Evolutionary conservation across 2,113 vertebrate species (phyloP).

Genomic region (Himantopus leucocephalus): DNA sequence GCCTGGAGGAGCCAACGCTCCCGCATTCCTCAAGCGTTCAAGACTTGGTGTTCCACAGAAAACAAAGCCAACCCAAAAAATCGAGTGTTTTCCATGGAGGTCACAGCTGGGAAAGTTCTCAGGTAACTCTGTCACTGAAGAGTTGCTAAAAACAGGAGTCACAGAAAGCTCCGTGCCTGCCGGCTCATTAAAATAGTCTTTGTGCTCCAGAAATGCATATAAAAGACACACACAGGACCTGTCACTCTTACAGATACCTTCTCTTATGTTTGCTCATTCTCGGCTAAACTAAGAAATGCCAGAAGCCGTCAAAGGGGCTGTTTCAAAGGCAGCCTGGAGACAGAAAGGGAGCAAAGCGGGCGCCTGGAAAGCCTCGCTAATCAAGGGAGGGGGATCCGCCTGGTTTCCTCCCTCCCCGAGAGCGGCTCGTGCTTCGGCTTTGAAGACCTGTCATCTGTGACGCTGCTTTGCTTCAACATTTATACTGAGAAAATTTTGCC

Average conservation of each 20-base stretch:
- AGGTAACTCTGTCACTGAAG: background rate
- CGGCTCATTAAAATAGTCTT: background rate
- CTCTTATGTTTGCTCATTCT: background rate
- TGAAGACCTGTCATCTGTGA: slow-evolving; percentile 23
- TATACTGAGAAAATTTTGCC: background rate
- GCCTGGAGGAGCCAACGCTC: background rate
- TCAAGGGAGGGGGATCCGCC: background rate
- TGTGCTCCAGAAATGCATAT: background rate
- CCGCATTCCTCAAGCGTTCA: rapidly evolving
- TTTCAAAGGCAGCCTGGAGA: slow-evolving; percentile 44
- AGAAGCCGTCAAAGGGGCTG: slow-evolving; percentile 24
- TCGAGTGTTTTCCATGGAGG: rapidly evolving
- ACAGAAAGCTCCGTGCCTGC: background rate
- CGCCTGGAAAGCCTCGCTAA: background rate
- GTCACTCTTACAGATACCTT: background rate
- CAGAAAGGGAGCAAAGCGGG: slow-evolving; percentile 33
- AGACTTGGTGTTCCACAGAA: rapidly evolving
- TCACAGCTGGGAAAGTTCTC: background rate
- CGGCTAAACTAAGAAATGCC: background rate
- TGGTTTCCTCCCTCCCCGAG: background rate
- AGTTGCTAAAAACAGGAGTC: background rate
- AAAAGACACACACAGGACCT: background rate
- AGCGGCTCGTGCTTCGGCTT: background rate
- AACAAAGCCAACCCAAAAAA: background rate
- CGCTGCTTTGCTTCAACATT: background rate